phyloP scores from a whole-genome alignment of 92 coral and sea anemone species.

The Bergia puertoricense region DNA sequence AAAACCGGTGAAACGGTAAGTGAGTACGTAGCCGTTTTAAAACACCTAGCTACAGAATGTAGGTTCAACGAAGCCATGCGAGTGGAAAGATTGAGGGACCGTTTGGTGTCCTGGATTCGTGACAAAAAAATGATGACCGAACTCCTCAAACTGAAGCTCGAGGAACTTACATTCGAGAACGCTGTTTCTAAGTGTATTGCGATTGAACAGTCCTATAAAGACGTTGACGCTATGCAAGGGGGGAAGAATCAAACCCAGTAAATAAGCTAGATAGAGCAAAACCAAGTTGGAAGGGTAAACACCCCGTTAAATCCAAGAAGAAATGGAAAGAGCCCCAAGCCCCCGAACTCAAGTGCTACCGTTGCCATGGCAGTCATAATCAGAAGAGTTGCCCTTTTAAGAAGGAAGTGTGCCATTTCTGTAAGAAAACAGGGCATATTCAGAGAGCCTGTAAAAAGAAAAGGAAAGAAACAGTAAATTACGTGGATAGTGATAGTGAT shows the following conservation, averaged over 20 bases:
- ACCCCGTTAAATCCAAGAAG: slow-evolving; percentile 25
- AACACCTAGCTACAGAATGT: slow-evolving; percentile 57
- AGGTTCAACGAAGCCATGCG: slow-evolving; percentile 64
- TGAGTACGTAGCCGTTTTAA: slow-evolving; percentile 56
- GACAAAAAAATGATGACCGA: slow-evolving; percentile 57
- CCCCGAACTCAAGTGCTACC: slow-evolving; percentile 34
- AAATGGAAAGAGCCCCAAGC: slow-evolving; percentile 22
- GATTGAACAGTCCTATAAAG: slow-evolving; percentile 39
- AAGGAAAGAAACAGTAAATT: background rate
- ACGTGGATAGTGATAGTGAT: background rate
- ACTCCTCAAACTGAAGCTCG: slow-evolving; percentile 51
- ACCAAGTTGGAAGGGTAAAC: slow-evolving; percentile 31
- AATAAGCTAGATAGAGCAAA: slow-evolving; percentile 31
- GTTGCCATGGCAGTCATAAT: slow-evolving; percentile 31
- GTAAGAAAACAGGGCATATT: slow-evolving; percentile 47
- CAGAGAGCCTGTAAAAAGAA: slow-evolving; percentile 25
- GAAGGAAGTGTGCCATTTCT: slow-evolving; percentile 41
- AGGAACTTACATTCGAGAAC: slow-evolving; percentile 53
- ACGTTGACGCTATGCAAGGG: slow-evolving; percentile 44
- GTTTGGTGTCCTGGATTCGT: slow-evolving; percentile 55
- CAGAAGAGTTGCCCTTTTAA: slow-evolving; percentile 17
- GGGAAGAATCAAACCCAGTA: slow-evolving; percentile 31
- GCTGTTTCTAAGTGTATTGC: background rate
- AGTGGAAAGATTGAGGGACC: slow-evolving; percentile 50
- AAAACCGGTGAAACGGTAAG: slow-evolving; percentile 38